Base-by-base conservation (phyloP, 2,797 vertebrate species). In the Argya squamiceps region DNA sequence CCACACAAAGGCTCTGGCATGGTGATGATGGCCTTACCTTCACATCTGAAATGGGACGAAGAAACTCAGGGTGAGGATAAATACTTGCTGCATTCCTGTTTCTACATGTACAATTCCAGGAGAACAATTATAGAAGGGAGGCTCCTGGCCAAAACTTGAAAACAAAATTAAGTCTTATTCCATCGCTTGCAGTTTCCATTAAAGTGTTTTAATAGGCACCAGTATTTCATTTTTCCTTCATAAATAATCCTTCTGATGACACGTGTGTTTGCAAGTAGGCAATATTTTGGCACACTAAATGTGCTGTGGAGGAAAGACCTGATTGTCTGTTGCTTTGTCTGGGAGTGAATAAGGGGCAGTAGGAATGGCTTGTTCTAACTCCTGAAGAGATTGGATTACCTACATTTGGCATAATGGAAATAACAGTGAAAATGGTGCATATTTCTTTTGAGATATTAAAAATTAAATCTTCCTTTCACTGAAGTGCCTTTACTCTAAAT, bases 191-290 rank as follows among this genome's bases (percentile, higher is more conserved):
- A 39, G 32, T 90, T 93, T 44, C 63, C 27, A 69, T 67, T 63
- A 73, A 69, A 46, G 65, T 84, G 65, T 76, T 93, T 94, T 91
- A 84, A 92, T 67, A 90, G 82, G 84, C 69, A 93, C 17, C 19
- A 63, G 20, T 67, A 50, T 53, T 81, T 77, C 10, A 47, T 71
- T 84, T 83, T 77, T 85, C 47, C 47, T 93, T 93, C 63, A 73
- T 32, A 86, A 94, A 82, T 52, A 91, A 84, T 76, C 58, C 70
- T 76, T 79, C 67, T 56, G 44, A 81, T 69, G 79, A 83, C 58
- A 88, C 71, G 78, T 63, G 26, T 92, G 69, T 73, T 92, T 91
- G 84, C 73, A 76, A 88, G 63, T 12, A 47, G 50, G 65, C 69
- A n/a, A 91, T 92, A 67, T 70, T 91, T 86, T 91, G 82, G 87